Evolutionary conservation across 2,888 invertebrate species (phyloP).

Genomic region (Cantharis flavilabris): DNA sequence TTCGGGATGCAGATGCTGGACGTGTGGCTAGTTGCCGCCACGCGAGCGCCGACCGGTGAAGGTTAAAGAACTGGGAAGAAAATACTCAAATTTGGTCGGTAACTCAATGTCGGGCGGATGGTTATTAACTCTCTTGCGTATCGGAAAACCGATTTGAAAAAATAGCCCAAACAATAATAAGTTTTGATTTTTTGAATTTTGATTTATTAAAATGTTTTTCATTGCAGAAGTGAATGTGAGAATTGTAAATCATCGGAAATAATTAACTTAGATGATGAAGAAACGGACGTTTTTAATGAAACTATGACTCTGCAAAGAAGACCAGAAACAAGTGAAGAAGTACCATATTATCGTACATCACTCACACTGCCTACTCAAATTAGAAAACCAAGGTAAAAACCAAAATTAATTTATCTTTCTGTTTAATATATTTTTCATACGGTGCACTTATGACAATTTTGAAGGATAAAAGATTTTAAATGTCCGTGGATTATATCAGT

Average conservation of each 20-base stretch:
- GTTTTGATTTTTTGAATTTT: not conserved
- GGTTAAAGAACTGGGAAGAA: too few relatives aligned
- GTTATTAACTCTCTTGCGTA: too few relatives aligned
- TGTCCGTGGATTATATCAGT: too few relatives aligned
- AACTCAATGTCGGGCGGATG: too few relatives aligned
- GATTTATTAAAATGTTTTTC: not conserved
- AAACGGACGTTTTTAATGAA: constrained; percentile 62
- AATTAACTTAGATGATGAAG: constrained; percentile 59
- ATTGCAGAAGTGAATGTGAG: constrained; percentile 74
- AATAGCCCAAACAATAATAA: too few relatives aligned
- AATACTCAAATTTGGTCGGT: too few relatives aligned
- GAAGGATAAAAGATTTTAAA: too few relatives aligned
- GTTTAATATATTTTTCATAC: not conserved
- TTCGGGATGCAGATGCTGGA: too few relatives aligned
- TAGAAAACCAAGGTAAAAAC: constrained; percentile 57
- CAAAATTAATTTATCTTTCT: not conserved
- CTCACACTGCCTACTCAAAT: constrained; percentile 69
- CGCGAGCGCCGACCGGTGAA: too few relatives aligned
- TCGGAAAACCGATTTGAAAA: too few relatives aligned
- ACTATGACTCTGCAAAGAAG: constrained; percentile 71
- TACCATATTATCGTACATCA: constrained; percentile 65
- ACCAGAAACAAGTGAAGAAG: constrained; percentile 57
- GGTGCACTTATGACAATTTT: not conserved
- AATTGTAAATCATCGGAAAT: constrained; percentile 79
- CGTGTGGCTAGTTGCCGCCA: too few relatives aligned